A percentile compares a stretch with the other conserved stretches of the same genome.
Conservation (phyloP, 2,888 invertebrate species). For the Campoplex capitator region DNA sequence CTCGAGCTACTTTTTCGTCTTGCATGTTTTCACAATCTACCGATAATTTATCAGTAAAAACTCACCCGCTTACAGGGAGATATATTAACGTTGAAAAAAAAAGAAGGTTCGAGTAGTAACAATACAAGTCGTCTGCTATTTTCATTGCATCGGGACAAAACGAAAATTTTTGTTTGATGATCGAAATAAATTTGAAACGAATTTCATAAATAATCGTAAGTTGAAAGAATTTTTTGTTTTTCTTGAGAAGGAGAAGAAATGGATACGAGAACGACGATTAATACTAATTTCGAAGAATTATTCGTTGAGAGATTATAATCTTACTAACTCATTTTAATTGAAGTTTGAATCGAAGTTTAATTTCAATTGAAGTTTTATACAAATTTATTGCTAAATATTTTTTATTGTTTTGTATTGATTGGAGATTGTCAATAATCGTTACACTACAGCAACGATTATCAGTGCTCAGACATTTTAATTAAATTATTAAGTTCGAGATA, state of each 20-base stretch:
- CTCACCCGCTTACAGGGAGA: background rate
- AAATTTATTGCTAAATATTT: background rate
- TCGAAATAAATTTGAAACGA: too few species aligned
- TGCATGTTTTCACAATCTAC: slow-evolving; percentile 56
- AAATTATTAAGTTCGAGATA: slow-evolving; percentile 8
- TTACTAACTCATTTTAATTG: background rate
- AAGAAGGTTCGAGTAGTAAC: slow-evolving; percentile 26
- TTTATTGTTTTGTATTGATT: background rate
- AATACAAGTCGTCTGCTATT: slow-evolving; percentile 15
- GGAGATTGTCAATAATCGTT: background rate
- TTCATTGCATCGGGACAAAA: background rate
- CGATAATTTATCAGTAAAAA: slow-evolving; percentile 62
- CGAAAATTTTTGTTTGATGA: too few species aligned
- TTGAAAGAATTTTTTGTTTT: too few species aligned
- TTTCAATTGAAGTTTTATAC: background rate
- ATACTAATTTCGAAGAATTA: background rate
- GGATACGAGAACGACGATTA: background rate
- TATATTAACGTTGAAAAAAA: slow-evolving; percentile 11
- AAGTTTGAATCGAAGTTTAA: too few species aligned
- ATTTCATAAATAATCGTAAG: too few species aligned
- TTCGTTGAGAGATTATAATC: background rate
- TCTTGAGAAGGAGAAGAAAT: background rate
- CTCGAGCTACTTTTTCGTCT: slow-evolving; percentile 41
- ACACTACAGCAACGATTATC: background rate
- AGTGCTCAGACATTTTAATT: slow-evolving; percentile 3